Percentiles rank a stretch among this genome's conserved stretches.
These are phyloP conservation scores for Penaeus vannamei DNA, from an alignment of 1,140 invertebrate species.

Conservation along the genomic window DNA sequence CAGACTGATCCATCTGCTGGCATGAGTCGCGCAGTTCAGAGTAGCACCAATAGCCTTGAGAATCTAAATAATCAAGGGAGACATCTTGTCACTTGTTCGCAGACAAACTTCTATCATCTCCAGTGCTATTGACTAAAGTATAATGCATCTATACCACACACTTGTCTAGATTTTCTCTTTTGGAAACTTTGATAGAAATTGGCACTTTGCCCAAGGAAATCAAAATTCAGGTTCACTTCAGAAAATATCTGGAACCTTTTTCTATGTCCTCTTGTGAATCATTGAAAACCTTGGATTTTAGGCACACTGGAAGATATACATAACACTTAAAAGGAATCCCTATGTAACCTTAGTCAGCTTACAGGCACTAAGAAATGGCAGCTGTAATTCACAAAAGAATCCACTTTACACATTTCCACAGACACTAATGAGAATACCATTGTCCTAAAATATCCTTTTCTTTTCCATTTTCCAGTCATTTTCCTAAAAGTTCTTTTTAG, in stretches of 20 bases:
- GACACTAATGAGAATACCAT: conserved; percentile 6
- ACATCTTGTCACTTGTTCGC: conserved; percentile 35
- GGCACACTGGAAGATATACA: conserved; percentile 63
- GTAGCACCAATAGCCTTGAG: conserved; percentile 55
- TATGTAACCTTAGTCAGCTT: conserved; percentile 44
- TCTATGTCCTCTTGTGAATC: conserved; percentile 20
- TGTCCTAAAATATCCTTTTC: background rate
- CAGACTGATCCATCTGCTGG: conserved; percentile 26
- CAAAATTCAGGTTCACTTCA: conserved; percentile 26
- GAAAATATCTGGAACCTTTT: conserved; percentile 16
- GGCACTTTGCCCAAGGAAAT: conserved; percentile 60
- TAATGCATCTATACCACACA: conserved; percentile 24
- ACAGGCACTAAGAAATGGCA: conserved; percentile 62
- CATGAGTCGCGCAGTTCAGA: background rate
- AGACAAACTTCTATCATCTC: conserved; percentile 35
- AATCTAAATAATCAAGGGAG: conserved; percentile 36
- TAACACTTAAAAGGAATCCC: conserved; percentile 11
- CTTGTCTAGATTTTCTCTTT: conserved; percentile 1
- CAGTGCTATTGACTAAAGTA: conserved; percentile 41
- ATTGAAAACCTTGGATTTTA: conserved; percentile 54
- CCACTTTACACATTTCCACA: too few species aligned
- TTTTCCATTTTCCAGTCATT: background rate
- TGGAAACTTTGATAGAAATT: conserved; percentile 41
- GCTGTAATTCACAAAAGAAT: conserved; percentile 37
- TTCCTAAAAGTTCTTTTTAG: background rate